Evolutionary conservation across 2,797 vertebrate genomes (phyloP).

Genomic region (Nannoperca australis): DNA sequence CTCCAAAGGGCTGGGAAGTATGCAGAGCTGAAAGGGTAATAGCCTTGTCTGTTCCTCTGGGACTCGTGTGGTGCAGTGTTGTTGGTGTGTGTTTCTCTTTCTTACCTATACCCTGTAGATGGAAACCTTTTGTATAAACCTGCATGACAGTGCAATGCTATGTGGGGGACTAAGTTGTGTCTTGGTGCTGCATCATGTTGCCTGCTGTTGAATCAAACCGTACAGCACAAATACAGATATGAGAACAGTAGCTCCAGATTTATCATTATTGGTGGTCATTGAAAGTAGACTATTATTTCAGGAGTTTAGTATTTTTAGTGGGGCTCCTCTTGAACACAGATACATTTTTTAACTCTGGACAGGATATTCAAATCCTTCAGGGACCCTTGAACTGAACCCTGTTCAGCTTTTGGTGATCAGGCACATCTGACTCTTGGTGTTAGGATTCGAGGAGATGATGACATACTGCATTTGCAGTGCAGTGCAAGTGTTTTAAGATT

Average conservation of each 20-base stretch:
- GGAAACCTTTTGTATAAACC: neutral
- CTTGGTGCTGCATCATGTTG: neutral
- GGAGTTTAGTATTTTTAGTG: neutral
- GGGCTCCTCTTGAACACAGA: neutral
- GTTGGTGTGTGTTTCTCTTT: constrained; percentile 17
- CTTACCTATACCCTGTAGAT: neutral
- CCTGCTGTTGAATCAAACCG: neutral
- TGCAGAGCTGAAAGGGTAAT: constrained; percentile 57
- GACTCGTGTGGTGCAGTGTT: constrained; percentile 39
- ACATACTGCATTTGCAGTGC: neutral
- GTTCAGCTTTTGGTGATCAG: neutral
- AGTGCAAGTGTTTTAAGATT: neutral
- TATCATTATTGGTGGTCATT: neutral
- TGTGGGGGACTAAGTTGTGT: constrained; percentile 1
- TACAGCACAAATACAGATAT: neutral
- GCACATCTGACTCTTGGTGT: neutral
- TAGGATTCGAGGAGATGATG: neutral
- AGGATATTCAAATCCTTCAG: neutral
- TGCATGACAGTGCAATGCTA: constrained; percentile 37
- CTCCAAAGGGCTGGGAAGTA: constrained; percentile 28
- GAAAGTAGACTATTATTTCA: too few relatives aligned
- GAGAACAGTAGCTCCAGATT: neutral
- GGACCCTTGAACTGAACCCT: neutral
- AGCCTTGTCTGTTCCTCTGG: constrained; percentile 6
- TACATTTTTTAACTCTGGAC: neutral